Percentiles rank a stretch among this genome's conserved stretches.
phyloP scores from a whole-genome alignment of 2,888 invertebrate genomes.

The Parnassius apollo region DNA sequence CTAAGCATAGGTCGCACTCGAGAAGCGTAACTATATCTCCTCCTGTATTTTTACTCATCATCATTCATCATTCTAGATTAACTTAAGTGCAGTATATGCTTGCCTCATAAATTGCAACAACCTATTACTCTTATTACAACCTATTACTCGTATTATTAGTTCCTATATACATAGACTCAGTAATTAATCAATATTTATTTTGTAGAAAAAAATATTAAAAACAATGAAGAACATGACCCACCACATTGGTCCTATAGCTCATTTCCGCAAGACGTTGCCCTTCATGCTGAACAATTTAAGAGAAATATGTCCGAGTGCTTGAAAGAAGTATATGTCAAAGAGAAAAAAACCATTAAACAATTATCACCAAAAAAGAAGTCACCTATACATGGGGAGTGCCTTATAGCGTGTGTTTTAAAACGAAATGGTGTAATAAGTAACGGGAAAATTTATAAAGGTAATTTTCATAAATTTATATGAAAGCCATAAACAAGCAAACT shows the following conservation, averaged over 20 bases:
- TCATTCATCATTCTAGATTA: too few species aligned
- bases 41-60: too few species aligned
- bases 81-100: too few species aligned
- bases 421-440: conserved; percentile 62
- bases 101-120: too few species aligned
- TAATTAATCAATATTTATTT: background rate
- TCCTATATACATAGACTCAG: too few species aligned
- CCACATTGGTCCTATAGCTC: conserved; percentile 80
- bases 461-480: background rate
- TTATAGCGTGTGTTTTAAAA: conserved; percentile 71
- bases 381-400: conserved; percentile 67
- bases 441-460: conserved; percentile 69
- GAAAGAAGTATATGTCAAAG: conserved; percentile 61
- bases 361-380: conserved; percentile 64
- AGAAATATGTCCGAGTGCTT: conserved; percentile 69
- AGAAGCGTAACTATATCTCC: too few species aligned
- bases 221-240: conserved; percentile 44
- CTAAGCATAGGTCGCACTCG: too few species aligned
- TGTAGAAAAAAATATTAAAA: conserved; percentile 18
- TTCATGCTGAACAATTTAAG: conserved; percentile 61
- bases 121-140: too few species aligned
- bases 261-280: conserved; percentile 53
- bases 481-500: too few species aligned
- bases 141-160: too few species aligned
- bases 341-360: conserved; percentile 52